A percentile compares a stretch with the other conserved stretches of the same genome.
Conservation (phyloP, 1,140 invertebrate genomes). For the Drosophila ficusphila region DNA sequence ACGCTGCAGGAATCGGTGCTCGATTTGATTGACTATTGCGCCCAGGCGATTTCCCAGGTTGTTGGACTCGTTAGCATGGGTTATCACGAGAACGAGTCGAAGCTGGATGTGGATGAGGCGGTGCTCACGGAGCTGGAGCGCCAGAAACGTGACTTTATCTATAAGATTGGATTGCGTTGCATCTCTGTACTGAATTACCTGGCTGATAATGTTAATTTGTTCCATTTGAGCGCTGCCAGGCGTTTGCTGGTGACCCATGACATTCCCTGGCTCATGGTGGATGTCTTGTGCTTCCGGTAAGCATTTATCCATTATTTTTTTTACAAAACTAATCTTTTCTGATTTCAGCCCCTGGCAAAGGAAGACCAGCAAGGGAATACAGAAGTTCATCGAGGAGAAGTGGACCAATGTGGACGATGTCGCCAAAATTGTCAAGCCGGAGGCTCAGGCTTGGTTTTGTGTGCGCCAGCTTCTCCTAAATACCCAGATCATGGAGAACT, state of each 20-base stretch:
- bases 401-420: conserved; percentile 87
- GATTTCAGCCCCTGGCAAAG: conserved; percentile 87
- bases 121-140: conserved; percentile 86
- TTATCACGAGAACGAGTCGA: conserved; percentile 72
- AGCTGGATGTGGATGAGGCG: conserved; percentile 84
- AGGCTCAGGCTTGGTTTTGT: conserved; percentile 90
- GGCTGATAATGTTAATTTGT: conserved; percentile 85
- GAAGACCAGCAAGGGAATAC: conserved; percentile 85
- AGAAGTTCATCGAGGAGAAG: conserved; percentile 86
- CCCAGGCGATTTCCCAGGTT: conserved; percentile 86
- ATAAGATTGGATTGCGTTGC: conserved; percentile 89
- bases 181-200: conserved; percentile 88
- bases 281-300: conserved; percentile 87
- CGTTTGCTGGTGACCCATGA: conserved; percentile 89
- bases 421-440: conserved; percentile 87
- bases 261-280: conserved; percentile 89
- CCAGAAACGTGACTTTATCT: conserved; percentile 88
- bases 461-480: conserved; percentile 88
- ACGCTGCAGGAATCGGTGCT: conserved; percentile 88
- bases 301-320: too few species aligned
- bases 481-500: conserved; percentile 87
- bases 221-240: conserved; percentile 87
- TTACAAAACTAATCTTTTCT: too few species aligned
- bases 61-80: conserved; percentile 84
- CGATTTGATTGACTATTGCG: conserved; percentile 91